These are phyloP conservation scores for Baccha elongata DNA, from an alignment of 2,888 invertebrate genomes.

Conservation along the genomic window DNA sequence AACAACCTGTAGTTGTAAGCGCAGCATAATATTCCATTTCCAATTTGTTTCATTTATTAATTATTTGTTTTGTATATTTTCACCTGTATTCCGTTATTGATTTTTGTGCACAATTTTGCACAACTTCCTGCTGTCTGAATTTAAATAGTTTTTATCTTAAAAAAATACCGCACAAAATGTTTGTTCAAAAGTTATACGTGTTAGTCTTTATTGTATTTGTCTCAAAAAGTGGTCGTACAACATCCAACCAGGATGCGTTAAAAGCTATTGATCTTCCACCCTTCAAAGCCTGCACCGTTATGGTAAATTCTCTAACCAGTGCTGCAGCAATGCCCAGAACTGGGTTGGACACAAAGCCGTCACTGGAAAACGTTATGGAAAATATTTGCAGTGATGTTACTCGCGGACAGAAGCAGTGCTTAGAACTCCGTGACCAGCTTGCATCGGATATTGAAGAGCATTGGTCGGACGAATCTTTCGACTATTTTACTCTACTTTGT, in stretches of 20 bases:
- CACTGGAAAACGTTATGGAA: slow-evolving; percentile 94
- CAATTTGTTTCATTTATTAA: neutral
- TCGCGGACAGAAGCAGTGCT: slow-evolving; percentile 90
- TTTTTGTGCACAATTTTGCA: slow-evolving; percentile 46
- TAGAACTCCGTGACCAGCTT: slow-evolving; percentile 91
- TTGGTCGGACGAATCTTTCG: slow-evolving; percentile 84
- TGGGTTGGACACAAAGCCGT: slow-evolving; percentile 92
- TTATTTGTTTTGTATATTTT: neutral
- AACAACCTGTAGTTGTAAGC: too few species aligned
- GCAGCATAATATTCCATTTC: neutral
- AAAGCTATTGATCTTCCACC: slow-evolving; percentile 86
- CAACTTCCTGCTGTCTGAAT: slow-evolving; percentile 51
- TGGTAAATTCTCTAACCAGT: slow-evolving; percentile 87
- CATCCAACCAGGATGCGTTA: slow-evolving; percentile 37
- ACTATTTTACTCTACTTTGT: slow-evolving; percentile 90
- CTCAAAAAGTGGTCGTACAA: neutral
- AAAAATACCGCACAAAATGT: slow-evolving; percentile 41
- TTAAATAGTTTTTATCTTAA: slow-evolving; percentile 31
- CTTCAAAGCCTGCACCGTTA: slow-evolving; percentile 89
- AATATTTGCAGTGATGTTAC: slow-evolving; percentile 90
- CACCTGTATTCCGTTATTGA: slow-evolving; percentile 48
- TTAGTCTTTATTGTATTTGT: slow-evolving; percentile 30
- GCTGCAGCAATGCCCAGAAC: slow-evolving; percentile 92
- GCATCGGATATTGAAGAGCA: slow-evolving; percentile 91
- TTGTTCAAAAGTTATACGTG: slow-evolving; percentile 16